Evolutionary conservation across 2,888 invertebrate genomes (phyloP), one percentile per base, ranked within the genome.

Genomic region (Acleris emargana): DNA sequence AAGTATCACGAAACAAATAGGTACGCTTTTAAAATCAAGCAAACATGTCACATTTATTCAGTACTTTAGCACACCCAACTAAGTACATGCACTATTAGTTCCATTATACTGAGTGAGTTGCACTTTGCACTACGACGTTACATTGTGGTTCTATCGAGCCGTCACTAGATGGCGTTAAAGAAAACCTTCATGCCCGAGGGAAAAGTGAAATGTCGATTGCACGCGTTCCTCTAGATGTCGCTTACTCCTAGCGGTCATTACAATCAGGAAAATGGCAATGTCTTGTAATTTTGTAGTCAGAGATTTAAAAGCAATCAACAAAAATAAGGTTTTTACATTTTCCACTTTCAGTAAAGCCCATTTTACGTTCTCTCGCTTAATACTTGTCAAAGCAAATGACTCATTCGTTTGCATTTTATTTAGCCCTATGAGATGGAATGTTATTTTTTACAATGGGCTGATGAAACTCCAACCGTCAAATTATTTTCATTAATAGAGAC

Each of bases 161-260:
- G 47, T 45, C 57, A 55, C 66, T 66, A 66, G 66, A 66, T 66
- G 66, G 60, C 66, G 66, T 57, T 57, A 61, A 57, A 61, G 54
- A 43, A 60, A 50, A 55, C 54, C 43, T 55, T 18, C 59, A 43
- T 22, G 50, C 54, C 52, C 25, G 32, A 51, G 66, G 51, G 57
- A 38, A 66, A 61, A 45, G 57, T 47, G 32, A 51, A 64, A 52
- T 60, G 42, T n/a, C 17, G 43, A 28, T 52, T 18, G 38, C 16
- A 7, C 43, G 22, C n/a, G 32, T 50, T 51, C 55, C 57, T 61
- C 55, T 66, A 66, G 66, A 66, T 66, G 66, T 57, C 66, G 61
- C 61, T 61, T n/a, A 16, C n/a, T 11, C 54, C 42, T 54, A 22
- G 28, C 61, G 52, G 60, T 38, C 57, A 55, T 50, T 66, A 20